Percentiles rank a stretch among this genome's conserved stretches.
Evolutionary conservation across 2,113 vertebrate genomes (phyloP).

Genomic region (Gracilinanus agilis): DNA sequence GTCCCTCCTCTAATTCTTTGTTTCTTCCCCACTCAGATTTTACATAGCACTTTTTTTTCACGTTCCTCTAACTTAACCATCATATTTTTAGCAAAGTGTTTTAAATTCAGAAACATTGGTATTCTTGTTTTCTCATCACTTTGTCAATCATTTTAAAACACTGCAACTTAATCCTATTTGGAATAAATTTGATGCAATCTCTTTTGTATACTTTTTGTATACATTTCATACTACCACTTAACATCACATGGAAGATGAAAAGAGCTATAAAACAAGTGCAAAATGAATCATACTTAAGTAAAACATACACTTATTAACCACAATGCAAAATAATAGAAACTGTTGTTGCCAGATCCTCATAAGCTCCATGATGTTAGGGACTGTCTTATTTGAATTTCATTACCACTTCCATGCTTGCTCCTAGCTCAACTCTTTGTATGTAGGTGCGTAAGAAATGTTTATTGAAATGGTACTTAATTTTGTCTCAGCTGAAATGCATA

Average conservation of each 20-base stretch:
- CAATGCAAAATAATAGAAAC: background rate
- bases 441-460: background rate
- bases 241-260: background rate
- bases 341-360: background rate
- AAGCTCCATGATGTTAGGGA: background rate
- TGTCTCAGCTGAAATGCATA: slow-evolving; percentile 31
- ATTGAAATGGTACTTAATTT: background rate
- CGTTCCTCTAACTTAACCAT: background rate
- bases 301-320: background rate
- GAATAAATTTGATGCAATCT: background rate
- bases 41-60: background rate
- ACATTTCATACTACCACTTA: background rate
- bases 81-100: background rate
- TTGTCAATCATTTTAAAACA: background rate
- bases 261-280: background rate
- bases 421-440: background rate
- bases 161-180: background rate
- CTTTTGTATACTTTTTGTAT: background rate
- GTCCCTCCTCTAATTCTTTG: background rate
- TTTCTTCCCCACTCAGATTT: background rate
- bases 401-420: background rate
- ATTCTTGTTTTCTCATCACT: background rate
- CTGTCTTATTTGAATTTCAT: background rate
- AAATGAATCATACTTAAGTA: background rate
- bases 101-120: background rate